Base-by-base conservation (phyloP, 1,140 invertebrate species). In the Galendromus occidentalis region DNA sequence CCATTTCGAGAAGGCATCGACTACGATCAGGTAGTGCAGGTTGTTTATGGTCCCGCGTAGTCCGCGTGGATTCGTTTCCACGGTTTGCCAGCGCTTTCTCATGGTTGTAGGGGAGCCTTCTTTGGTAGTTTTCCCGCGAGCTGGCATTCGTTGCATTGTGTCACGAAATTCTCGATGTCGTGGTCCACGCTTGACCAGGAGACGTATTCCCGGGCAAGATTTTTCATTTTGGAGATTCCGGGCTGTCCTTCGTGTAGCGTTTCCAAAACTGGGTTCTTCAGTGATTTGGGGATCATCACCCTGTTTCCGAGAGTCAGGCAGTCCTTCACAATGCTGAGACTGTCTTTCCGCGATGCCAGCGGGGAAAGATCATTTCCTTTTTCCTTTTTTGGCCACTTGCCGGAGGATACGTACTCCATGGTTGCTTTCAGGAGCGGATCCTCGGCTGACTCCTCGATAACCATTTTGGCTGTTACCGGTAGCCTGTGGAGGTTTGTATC, bases 1-100 rank as follows among this genome's bases (percentile, higher is more conserved):
- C 68, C 73, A 80, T 69, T 80, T 80, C 5, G 74, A 75, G 66
- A 71, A 73, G 1, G 76, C 72, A 66, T 80, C 77, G 0, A 79
- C 72, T 0, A 80, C 51, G 0, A 80, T 70, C 0, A 80, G 67
- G 41, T 76, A 74, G 64, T 66, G 33, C 1, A 45, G 51, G 7
- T 70, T 72, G n/a, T 70, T 66, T 14, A 78, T 71, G 75, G 74
- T n/a, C 75, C 76, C 18, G 72, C 72, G 71, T 72, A 76, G 72
- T 80, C 77, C 7, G 74, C 66, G 68, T 77, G 77, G 69, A 73
- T 45, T 33, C 71, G 64, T 18, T 59, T 47, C 74, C 73, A 76
- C 4, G 72, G 71, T 22, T 67, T 51, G 9, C 63, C 47, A n/a
- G 73, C 71, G 42, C 39, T 64, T 9, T 67, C 47, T 67, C 65